Evolutionary conservation across 37 sponge, comb jelly and placozoan species (phyloP).

Genomic region (Hormiphora californensis): DNA sequence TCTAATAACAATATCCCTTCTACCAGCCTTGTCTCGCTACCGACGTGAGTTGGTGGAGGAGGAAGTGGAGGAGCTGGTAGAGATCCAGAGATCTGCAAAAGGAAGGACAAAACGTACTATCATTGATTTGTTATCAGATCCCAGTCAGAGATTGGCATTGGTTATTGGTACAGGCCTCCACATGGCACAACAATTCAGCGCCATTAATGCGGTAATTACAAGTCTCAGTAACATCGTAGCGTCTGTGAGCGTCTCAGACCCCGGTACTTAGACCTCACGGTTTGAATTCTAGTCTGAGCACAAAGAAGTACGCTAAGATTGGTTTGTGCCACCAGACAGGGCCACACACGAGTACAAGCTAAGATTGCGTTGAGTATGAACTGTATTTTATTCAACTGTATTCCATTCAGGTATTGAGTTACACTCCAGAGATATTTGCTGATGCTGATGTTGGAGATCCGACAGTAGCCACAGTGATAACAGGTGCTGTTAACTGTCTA

Average conservation of each 20-base stretch:
- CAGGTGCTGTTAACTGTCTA: not conserved
- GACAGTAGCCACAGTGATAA: not conserved
- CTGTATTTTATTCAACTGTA: too few species aligned
- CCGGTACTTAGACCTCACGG: too few species aligned
- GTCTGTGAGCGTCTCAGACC: too few species aligned
- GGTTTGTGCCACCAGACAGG: too few species aligned
- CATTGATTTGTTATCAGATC: not conserved
- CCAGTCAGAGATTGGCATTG: slow-evolving; percentile 18
- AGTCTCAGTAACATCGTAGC: too few species aligned
- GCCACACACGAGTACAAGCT: too few species aligned
- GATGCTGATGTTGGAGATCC: not conserved
- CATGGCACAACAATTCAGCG: slow-evolving; percentile 10
- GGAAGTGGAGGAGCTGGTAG: not conserved
- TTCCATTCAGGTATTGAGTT: too few species aligned
- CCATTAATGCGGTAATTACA: slow-evolving; percentile 46
- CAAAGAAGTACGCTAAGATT: too few species aligned
- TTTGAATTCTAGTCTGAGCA: too few species aligned
- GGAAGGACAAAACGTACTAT: not conserved
- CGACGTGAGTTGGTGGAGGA: not conserved
- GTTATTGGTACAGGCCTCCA: slow-evolving; percentile 38
- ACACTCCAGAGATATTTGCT: slow-evolving; percentile 21
- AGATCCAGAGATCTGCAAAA: not conserved
- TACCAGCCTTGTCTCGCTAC: not conserved
- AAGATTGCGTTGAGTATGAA: too few species aligned
- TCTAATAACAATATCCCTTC: too few species aligned